Evolutionary conservation across 2,113 vertebrate species (phyloP).

Genomic region (Coptodon bakossiorum): DNA sequence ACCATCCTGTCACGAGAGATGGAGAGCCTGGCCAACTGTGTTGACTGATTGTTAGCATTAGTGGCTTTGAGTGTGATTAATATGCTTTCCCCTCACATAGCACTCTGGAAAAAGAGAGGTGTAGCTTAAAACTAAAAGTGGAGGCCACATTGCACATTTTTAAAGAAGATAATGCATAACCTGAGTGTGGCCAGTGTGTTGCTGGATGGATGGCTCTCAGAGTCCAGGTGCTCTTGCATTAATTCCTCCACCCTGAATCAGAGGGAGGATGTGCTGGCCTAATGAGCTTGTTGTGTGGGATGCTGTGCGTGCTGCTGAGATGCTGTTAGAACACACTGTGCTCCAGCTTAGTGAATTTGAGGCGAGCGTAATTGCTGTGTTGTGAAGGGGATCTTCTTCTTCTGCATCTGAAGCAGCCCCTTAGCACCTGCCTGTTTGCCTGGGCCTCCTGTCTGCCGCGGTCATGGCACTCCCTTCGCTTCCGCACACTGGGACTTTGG

Average conservation of each 20-base stretch:
- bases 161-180: slow-evolving; percentile 62
- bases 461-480: slow-evolving; percentile 49
- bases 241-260: slow-evolving; percentile 66
- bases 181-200: slow-evolving; percentile 21
- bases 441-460: slow-evolving; percentile 52
- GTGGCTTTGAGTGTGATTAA: slow-evolving; percentile 91
- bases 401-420: slow-evolving; percentile 41
- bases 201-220: slow-evolving; percentile 60
- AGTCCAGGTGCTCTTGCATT: slow-evolving; percentile 65
- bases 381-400: slow-evolving; percentile 54
- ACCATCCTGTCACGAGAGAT: slow-evolving; percentile 80
- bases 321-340: slow-evolving; percentile 59
- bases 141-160: slow-evolving; percentile 66
- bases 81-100: slow-evolving; percentile 77
- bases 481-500: slow-evolving; percentile 35
- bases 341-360: slow-evolving; percentile 57
- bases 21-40: slow-evolving; percentile 73
- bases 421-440: slow-evolving; percentile 66
- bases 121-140: slow-evolving; percentile 69
- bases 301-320: slow-evolving; percentile 62
- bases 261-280: slow-evolving; percentile 63
- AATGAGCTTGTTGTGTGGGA: slow-evolving; percentile 74
- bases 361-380: slow-evolving; percentile 63
- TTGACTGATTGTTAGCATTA: slow-evolving; percentile 92
- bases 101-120: slow-evolving; percentile 70